Conservation (phyloP, 2,113 vertebrate species). For the Barbus barbus region DNA sequence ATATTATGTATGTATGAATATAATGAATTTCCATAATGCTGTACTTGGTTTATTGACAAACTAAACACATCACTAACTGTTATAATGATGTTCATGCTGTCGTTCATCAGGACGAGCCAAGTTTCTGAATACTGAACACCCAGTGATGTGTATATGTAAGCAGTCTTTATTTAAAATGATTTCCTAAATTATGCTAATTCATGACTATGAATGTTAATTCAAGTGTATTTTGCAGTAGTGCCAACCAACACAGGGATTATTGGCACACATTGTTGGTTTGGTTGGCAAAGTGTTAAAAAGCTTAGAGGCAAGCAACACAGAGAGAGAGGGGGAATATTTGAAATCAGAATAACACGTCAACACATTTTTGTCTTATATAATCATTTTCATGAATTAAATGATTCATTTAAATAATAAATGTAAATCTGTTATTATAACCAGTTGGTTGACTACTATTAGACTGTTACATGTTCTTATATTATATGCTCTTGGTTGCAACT, state of each 20-base stretch:
- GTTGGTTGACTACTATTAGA: too few species aligned
- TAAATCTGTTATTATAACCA: not conserved
- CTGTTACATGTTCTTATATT: too few species aligned
- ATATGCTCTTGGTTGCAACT: too few species aligned
- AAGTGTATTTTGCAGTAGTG: not conserved
- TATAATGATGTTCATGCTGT: not conserved
- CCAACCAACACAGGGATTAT: not conserved
- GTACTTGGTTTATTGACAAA: too few species aligned
- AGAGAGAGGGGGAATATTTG: not conserved
- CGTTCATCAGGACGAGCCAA: not conserved
- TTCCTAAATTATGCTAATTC: constrained; percentile 12
- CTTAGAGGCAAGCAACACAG: not conserved
- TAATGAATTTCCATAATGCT: too few species aligned
- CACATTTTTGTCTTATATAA: not conserved
- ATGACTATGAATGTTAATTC: constrained; percentile 13
- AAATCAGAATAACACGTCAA: not conserved
- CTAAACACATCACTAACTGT: not conserved
- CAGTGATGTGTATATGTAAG: constrained; percentile 4
- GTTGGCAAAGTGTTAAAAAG: constrained; percentile 5
- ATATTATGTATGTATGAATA: too few species aligned
- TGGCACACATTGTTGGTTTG: not conserved
- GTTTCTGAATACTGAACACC: not conserved
- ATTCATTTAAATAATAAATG: not conserved
- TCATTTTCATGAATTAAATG: not conserved
- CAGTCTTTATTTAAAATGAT: constrained; percentile 1